A percentile compares a stretch with the other conserved stretches of the same genome.
These are phyloP conservation scores for Caenorhabditis uteleia DNA, from an alignment of 2,888 invertebrate genomes.

Conservation along the genomic window DNA sequence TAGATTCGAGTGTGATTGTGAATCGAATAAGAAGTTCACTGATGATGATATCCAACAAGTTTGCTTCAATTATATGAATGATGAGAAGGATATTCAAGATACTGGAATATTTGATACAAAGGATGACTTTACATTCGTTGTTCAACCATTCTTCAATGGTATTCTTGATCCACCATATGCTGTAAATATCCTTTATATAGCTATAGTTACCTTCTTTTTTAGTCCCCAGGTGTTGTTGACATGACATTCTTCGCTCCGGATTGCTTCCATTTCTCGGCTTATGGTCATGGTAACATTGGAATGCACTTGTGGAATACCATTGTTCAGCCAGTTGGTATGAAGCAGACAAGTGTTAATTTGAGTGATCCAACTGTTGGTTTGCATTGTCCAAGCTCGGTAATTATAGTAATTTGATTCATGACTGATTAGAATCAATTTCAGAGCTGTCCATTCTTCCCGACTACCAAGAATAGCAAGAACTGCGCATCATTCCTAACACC, in stretches of 20 bases:
- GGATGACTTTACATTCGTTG: constrained; percentile 53
- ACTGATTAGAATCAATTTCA: constrained; percentile 11
- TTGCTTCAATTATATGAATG: constrained; percentile 48
- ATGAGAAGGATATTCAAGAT: constrained; percentile 35
- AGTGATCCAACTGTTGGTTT: constrained; percentile 31
- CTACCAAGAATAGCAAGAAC: constrained; percentile 42
- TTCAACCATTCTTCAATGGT: constrained; percentile 55
- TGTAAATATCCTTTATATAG: constrained; percentile 8
- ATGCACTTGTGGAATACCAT: constrained; percentile 50
- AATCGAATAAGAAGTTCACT: constrained; percentile 40
- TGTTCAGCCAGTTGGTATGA: constrained; percentile 36
- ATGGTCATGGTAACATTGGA: constrained; percentile 39
- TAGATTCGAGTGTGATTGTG: constrained; percentile 52
- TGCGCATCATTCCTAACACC: constrained; percentile 27
- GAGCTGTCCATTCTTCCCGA: constrained; percentile 45
- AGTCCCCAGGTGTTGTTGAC: constrained; percentile 41
- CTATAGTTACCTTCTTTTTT: neutral
- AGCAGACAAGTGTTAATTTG: constrained; percentile 38
- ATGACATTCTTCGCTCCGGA: constrained; percentile 52
- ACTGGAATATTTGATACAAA: constrained; percentile 40
- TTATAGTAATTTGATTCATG: neutral
- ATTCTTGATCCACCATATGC: constrained; percentile 41
- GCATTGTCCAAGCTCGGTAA: constrained; percentile 31
- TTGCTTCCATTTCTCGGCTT: constrained; percentile 53
- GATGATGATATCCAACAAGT: constrained; percentile 47